Percentiles rank a stretch among this genome's conserved stretches.
Evolutionary conservation across 2,888 invertebrate species (phyloP).

Genomic region (Meganola albula): DNA sequence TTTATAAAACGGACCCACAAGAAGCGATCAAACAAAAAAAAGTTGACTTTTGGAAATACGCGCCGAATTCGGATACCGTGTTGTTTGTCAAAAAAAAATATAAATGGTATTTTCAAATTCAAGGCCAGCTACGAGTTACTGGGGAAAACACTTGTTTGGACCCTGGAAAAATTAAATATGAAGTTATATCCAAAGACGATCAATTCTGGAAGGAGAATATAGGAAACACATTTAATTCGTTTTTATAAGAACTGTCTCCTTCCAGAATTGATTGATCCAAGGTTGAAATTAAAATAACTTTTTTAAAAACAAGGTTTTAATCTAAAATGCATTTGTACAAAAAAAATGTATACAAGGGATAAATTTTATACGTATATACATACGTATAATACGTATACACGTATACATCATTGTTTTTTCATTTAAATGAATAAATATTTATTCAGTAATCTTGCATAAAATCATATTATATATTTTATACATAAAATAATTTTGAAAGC

Average conservation of each 20-base stretch:
- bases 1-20: background rate
- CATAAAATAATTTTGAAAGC: no score
- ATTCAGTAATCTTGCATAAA: background rate
- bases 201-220: background rate
- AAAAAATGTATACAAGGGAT: no score
- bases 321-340: background rate
- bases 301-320: background rate
- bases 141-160: background rate
- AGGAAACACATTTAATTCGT: background rate
- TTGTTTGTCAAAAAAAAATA: background rate
- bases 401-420: no score
- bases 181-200: background rate
- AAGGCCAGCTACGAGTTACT: background rate
- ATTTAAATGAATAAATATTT: background rate
- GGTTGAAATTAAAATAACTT: background rate
- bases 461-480: background rate
- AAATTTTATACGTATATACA: no score
- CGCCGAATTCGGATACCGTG: background rate
- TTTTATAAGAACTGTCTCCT: background rate
- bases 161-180: background rate
- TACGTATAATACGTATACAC: no score
- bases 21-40: constrained; percentile 2
- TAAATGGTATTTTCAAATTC: constrained; percentile 1
- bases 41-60: background rate
- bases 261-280: background rate